Evolutionary conservation across 2,888 invertebrate genomes (phyloP).

Genomic region (Euplagia quadripunctaria): DNA sequence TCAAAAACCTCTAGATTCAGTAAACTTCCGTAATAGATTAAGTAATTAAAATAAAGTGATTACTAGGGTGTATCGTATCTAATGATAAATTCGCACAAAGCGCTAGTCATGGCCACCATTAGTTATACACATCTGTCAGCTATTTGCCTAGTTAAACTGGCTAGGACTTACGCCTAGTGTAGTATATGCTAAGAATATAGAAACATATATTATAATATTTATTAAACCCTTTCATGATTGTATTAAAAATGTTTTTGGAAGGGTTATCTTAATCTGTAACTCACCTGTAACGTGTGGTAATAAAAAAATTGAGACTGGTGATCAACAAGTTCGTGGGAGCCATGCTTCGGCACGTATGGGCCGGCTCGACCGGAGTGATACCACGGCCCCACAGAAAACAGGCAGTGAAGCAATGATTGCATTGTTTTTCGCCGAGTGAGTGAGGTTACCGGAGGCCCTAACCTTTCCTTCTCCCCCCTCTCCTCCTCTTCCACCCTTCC

Average conservation of each 20-base stretch:
- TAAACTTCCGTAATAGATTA: conserved; percentile 13
- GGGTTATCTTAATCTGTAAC: too few relatives aligned
- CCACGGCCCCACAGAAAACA: too few relatives aligned
- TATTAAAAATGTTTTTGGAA: not conserved
- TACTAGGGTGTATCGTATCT: conserved; percentile 17
- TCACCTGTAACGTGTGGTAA: too few relatives aligned
- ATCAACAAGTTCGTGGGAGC: too few relatives aligned
- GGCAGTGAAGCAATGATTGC: too few relatives aligned
- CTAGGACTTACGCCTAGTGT: conserved; percentile 26
- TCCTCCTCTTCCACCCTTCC: too few relatives aligned
- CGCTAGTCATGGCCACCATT: conserved; percentile 54
- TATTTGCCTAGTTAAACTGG: conserved; percentile 50
- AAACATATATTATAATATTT: not conserved
- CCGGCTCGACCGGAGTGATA: too few relatives aligned
- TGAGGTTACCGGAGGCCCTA: too few relatives aligned
- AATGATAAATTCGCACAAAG: conserved; percentile 49
- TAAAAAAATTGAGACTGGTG: too few relatives aligned
- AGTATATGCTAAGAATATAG: conserved; percentile 32
- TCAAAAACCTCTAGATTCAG: not conserved
- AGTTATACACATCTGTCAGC: conserved; percentile 58
- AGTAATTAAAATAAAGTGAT: conserved; percentile 35
- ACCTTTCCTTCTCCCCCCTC: too few relatives aligned
- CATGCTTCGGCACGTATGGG: too few relatives aligned
- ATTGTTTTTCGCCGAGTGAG: too few relatives aligned
- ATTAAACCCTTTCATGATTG: not conserved